Evolutionary conservation across 2,113 vertebrate genomes (phyloP).

Genomic region (Mesoclemmys tuberculata): DNA sequence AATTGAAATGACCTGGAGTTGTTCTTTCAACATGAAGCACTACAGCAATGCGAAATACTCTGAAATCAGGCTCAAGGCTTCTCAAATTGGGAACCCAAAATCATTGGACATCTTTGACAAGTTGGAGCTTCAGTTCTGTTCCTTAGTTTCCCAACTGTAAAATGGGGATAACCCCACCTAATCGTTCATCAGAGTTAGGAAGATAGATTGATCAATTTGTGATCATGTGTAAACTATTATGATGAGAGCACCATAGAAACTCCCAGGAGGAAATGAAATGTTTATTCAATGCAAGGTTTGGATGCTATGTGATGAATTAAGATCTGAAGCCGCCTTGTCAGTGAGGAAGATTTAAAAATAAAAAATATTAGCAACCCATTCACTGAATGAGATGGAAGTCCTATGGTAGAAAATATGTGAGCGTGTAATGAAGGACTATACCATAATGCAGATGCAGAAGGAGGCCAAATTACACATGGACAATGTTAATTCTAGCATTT

Average conservation of each 20-base stretch:
- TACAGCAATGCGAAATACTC: not conserved
- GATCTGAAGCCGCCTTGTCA: not conserved
- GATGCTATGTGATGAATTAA: accelerated
- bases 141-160: not conserved
- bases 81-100: not conserved
- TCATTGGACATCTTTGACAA: not conserved
- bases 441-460: not conserved
- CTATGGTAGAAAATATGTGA: not conserved
- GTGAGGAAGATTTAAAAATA: not conserved
- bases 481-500: not conserved
- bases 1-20: not conserved
- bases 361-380: not conserved
- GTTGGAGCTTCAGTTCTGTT: accelerated
- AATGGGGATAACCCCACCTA: too few relatives aligned
- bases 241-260: not conserved
- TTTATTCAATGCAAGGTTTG: not conserved
- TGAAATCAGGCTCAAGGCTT: not conserved
- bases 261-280: not conserved
- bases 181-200: too few relatives aligned
- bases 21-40: not conserved
- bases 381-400: not conserved
- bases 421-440: not conserved
- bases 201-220: not conserved
- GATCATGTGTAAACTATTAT: not conserved
- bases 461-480: not conserved